Evolutionary conservation across 2,797 vertebrate genomes (phyloP).

Genomic region (Synaphobranchus kaupii): DNA sequence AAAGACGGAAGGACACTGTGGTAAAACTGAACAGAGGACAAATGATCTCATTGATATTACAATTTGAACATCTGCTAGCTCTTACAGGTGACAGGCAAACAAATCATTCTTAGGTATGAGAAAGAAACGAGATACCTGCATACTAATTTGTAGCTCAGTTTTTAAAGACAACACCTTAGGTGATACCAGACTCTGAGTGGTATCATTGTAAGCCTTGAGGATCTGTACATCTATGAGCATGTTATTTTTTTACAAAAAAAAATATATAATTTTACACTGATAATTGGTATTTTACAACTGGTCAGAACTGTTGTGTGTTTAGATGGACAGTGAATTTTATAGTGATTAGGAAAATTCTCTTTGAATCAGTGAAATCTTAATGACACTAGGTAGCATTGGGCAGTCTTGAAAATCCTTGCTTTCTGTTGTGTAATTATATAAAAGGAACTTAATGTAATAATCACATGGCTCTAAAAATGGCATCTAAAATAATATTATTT

Average conservation of each 20-base stretch:
- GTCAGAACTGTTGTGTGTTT: neutral
- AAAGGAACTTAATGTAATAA: neutral
- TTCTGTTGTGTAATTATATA: slow-evolving; percentile 3
- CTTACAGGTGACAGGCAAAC: neutral
- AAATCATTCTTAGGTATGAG: neutral
- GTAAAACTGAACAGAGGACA: neutral
- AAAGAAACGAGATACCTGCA: neutral
- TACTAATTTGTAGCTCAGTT: neutral
- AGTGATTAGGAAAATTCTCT: neutral
- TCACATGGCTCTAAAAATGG: slow-evolving; percentile 1
- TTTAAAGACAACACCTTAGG: neutral
- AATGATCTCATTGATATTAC: neutral
- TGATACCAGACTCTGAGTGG: neutral
- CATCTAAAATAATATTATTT: slow-evolving; percentile 1
- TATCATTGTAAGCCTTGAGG: neutral
- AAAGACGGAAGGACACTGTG: neutral
- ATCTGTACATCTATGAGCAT: neutral
- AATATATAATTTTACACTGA: neutral
- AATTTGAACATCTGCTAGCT: neutral
- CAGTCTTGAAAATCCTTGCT: slow-evolving; percentile 5
- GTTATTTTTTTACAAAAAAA: neutral
- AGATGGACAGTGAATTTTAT: neutral
- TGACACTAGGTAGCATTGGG: neutral
- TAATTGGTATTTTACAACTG: neutral
- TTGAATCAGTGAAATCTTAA: neutral